phyloP scores from a whole-genome alignment of 2,888 invertebrate species.

The Drosophila demipolita region DNA sequence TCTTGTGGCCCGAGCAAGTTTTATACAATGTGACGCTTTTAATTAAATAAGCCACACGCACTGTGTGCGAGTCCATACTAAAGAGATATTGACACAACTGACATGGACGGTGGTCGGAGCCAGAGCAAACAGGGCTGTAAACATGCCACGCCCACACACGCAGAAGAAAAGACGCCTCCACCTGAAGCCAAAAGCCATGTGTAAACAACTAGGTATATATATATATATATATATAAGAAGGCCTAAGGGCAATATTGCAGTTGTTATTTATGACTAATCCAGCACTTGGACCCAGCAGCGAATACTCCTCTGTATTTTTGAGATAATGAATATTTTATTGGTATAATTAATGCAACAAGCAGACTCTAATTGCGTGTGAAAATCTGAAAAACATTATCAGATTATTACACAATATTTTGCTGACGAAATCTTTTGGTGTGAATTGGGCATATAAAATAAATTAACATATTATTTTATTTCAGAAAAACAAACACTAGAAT shows the following conservation, averaged over 20 bases:
- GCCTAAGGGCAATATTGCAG: slow-evolving; percentile 7
- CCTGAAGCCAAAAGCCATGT: slow-evolving; percentile 22
- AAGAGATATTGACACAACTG: slow-evolving; percentile 74
- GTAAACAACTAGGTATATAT: slow-evolving; percentile 34
- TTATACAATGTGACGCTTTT: slow-evolving; percentile 53
- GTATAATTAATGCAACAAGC: slow-evolving; percentile 1
- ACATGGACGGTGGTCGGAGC: slow-evolving; percentile 24
- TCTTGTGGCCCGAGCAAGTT: slow-evolving; percentile 25
- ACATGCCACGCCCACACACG: slow-evolving; percentile 12
- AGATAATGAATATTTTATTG: background rate
- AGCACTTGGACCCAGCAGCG: slow-evolving; percentile 11
- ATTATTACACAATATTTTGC: background rate
- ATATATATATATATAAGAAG: slow-evolving; percentile 23
- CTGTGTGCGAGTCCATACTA: slow-evolving; percentile 39
- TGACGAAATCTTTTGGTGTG: background rate
- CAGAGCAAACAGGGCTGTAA: slow-evolving; percentile 23
- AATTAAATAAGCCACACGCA: slow-evolving; percentile 60
- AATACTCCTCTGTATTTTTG: slow-evolving; percentile 7
- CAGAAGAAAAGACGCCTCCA: background rate
- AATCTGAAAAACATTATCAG: background rate
- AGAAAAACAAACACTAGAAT: background rate
- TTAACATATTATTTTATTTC: background rate
- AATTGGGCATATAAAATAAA: background rate
- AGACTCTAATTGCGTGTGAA: background rate
- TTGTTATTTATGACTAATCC: slow-evolving; percentile 24